These are phyloP conservation scores for Siniperca knerii DNA, from an alignment of 2,113 vertebrate species.

Conservation along the genomic window DNA sequence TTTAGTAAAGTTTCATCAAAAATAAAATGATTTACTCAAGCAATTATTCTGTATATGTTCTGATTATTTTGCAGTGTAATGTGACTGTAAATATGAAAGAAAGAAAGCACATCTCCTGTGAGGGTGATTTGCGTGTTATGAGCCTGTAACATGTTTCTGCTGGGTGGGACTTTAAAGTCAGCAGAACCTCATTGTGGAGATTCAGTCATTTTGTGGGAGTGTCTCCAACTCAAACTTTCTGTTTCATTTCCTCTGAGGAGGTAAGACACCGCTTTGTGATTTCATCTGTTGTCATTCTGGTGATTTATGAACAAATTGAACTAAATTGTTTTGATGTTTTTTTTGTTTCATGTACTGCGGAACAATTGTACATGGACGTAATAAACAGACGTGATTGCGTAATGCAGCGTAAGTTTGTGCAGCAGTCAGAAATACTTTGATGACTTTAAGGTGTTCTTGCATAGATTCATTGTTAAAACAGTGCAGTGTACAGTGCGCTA, in stretches of 20 bases:
- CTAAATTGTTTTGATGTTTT: not conserved
- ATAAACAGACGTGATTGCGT: not conserved
- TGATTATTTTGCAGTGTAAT: not conserved
- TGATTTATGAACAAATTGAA: not conserved
- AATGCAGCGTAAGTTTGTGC: no score
- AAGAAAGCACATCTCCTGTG: no score
- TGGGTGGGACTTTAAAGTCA: not conserved
- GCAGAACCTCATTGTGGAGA: not conserved
- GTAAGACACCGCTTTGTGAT: not conserved
- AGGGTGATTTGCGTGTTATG: no score
- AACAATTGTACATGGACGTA: not conserved
- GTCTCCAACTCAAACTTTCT: not conserved
- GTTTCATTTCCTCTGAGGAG: slow-evolving; percentile 4
- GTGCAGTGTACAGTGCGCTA: not conserved
- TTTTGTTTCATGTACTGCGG: not conserved
- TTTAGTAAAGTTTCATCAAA: no score
- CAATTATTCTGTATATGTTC: not conserved
- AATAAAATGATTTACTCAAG: not conserved
- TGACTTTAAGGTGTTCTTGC: no score
- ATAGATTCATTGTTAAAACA: not conserved
- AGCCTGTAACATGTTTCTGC: not conserved
- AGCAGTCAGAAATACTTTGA: no score
- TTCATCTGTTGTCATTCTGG: not conserved
- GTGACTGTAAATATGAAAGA: not conserved
- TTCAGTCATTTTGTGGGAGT: not conserved